These are phyloP conservation scores for Ctenochaetus hawaiiensis DNA, from an alignment of 2,797 vertebrate genomes.

Conservation along the genomic window DNA sequence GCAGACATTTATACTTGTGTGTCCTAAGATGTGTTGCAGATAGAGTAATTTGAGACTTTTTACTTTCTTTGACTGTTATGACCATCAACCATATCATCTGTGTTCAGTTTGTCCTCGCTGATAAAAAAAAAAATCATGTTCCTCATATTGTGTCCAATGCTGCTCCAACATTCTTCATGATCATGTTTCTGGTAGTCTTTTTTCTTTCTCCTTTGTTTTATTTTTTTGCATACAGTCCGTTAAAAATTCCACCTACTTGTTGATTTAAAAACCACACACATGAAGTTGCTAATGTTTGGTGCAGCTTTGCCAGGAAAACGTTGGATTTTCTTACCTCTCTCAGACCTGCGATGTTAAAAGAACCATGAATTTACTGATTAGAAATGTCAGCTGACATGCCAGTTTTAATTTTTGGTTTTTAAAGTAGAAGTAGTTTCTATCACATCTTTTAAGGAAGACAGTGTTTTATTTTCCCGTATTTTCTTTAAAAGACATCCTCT, in stretches of 20 bases:
- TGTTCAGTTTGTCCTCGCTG: slow-evolving; percentile 68
- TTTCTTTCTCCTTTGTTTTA: not conserved
- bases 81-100: slow-evolving; percentile 63
- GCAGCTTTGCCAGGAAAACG: slow-evolving; percentile 45
- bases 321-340: slow-evolving; percentile 63
- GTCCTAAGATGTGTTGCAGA: slow-evolving; percentile 82
- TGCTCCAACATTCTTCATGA: slow-evolving; percentile 68
- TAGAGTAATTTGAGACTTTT: slow-evolving; percentile 81
- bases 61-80: slow-evolving; percentile 87
- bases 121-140: slow-evolving; percentile 52
- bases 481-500: slow-evolving; percentile 32
- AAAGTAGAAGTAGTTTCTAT: slow-evolving; percentile 34
- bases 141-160: slow-evolving; percentile 72
- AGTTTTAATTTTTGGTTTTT: slow-evolving; percentile 11
- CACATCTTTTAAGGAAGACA: slow-evolving; percentile 47
- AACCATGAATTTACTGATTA: slow-evolving; percentile 37
- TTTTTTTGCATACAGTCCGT: slow-evolving; percentile 5
- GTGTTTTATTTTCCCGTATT: slow-evolving; percentile 53
- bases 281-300: slow-evolving; percentile 44
- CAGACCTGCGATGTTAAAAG: slow-evolving; percentile 48
- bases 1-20: slow-evolving; percentile 86
- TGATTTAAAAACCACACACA: slow-evolving; percentile 39
- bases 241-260: slow-evolving; percentile 29
- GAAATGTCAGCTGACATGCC: slow-evolving; percentile 21
- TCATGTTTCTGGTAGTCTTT: slow-evolving; percentile 26